Conservation (phyloP, 2,113 vertebrate species). For the Cyprinodon variegatus region DNA sequence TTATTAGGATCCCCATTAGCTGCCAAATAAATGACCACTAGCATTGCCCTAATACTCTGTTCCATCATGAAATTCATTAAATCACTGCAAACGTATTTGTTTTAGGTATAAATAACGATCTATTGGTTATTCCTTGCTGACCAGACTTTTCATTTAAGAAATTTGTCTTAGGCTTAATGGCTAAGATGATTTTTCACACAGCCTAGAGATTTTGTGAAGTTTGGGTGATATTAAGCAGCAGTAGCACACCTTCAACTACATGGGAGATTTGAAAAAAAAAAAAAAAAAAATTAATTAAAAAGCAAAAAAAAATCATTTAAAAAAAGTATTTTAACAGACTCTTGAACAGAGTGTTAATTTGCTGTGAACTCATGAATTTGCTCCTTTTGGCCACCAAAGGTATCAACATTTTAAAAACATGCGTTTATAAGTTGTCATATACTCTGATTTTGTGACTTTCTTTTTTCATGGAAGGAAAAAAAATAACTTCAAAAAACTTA, state of each 20-base stretch:
- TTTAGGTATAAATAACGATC: too few relatives aligned
- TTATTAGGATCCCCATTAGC: too few relatives aligned
- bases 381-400: too few relatives aligned
- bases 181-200: conserved; percentile 6
- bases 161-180: conserved; percentile 33
- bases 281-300: not conserved
- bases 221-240: conserved; percentile 52
- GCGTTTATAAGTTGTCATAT: not conserved
- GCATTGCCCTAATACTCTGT: too few relatives aligned
- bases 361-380: too few relatives aligned
- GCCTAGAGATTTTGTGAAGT: conserved; percentile 55
- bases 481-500: too few relatives aligned
- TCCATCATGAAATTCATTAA: too few relatives aligned
- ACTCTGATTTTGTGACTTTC: not conserved
- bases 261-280: conserved; percentile 44
- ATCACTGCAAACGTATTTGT: too few relatives aligned
- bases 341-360: too few relatives aligned
- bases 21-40: too few relatives aligned
- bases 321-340: too few relatives aligned
- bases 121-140: too few relatives aligned
- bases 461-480: not conserved
- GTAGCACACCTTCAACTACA: conserved; percentile 37
- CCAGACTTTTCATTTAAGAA: not conserved
- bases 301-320: not conserved
- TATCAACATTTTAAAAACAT: not conserved